phyloP scores from a whole-genome alignment of 2,113 vertebrate species.

The Herpailurus yagouaroundi region DNA sequence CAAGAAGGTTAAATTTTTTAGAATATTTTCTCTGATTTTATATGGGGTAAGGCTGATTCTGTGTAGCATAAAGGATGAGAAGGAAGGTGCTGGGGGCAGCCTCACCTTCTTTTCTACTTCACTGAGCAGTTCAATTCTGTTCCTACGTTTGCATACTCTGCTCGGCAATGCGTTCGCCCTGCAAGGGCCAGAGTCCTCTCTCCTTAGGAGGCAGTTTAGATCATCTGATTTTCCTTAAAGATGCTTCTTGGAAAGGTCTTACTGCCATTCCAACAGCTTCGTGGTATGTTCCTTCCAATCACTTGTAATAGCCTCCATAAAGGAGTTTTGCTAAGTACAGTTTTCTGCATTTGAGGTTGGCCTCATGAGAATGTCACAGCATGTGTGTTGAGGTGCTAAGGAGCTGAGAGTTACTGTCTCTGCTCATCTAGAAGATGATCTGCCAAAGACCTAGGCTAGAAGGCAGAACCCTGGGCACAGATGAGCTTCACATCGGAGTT shows the following conservation, averaged over 20 bases:
- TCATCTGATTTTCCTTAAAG: not conserved
- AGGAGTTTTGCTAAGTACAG: not conserved
- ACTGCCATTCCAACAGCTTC: not conserved
- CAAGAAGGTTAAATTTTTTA: not conserved
- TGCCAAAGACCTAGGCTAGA: not conserved
- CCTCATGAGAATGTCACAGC: not conserved
- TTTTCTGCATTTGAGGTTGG: not conserved
- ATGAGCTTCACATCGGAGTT: constrained; percentile 45
- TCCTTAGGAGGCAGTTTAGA: not conserved
- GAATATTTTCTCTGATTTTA: not conserved
- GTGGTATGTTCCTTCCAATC: not conserved
- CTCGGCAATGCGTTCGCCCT: not conserved
- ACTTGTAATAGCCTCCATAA: not conserved
- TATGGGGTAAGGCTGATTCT: not conserved
- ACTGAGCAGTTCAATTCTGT: not conserved
- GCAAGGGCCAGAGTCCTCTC: not conserved
- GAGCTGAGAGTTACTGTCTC: not conserved
- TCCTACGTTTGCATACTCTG: not conserved
- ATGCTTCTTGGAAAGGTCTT: not conserved
- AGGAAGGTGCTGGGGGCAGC: not conserved
- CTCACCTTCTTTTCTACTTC: not conserved
- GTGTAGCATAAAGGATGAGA: not conserved
- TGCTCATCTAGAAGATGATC: not conserved
- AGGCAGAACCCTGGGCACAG: not conserved
- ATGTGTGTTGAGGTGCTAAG: not conserved